Evolutionary conservation across 2,113 vertebrate genomes (phyloP).

Genomic region (Ictidomys tridecemlineatus): DNA sequence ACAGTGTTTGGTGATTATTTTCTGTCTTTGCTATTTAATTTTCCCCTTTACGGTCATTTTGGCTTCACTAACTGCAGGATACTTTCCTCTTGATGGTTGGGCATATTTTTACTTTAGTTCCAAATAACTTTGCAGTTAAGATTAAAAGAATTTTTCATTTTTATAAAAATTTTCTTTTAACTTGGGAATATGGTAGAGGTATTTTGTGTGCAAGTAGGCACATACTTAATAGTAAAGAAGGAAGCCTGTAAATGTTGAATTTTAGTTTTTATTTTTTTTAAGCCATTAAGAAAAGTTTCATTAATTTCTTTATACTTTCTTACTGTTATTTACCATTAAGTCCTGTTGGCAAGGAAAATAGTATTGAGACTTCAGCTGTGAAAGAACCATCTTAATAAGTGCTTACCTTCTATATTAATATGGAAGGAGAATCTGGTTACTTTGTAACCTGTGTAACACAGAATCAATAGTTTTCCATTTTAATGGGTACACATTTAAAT

Average conservation of each 20-base stretch:
- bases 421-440: conserved; percentile 3
- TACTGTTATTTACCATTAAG: background rate
- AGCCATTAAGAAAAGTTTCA: conserved; percentile 22
- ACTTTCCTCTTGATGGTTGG: conserved; percentile 59
- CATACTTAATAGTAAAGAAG: conserved; percentile 15
- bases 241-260: conserved; percentile 28
- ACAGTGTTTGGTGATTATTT: conserved; percentile 87
- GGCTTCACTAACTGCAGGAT: conserved; percentile 81
- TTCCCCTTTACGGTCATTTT: conserved; percentile 75
- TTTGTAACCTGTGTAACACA: conserved; percentile 11
- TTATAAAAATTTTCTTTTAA: background rate
- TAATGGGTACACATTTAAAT: conserved; percentile 42
- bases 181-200: background rate
- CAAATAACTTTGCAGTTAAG: conserved; percentile 68
- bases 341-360: background rate
- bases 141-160: background rate
- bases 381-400: conserved; percentile 10
- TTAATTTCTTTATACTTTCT: conserved; percentile 24
- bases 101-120: conserved; percentile 79
- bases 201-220: background rate
- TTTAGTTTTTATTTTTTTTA: conserved; percentile 53
- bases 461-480: conserved; percentile 26
- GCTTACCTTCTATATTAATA: conserved; percentile 40
- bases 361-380: background rate
- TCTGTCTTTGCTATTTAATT: conserved; percentile 77